phyloP scores from a whole-genome alignment of 2,797 vertebrate species.

The Chlorospingus flavigularis region DNA sequence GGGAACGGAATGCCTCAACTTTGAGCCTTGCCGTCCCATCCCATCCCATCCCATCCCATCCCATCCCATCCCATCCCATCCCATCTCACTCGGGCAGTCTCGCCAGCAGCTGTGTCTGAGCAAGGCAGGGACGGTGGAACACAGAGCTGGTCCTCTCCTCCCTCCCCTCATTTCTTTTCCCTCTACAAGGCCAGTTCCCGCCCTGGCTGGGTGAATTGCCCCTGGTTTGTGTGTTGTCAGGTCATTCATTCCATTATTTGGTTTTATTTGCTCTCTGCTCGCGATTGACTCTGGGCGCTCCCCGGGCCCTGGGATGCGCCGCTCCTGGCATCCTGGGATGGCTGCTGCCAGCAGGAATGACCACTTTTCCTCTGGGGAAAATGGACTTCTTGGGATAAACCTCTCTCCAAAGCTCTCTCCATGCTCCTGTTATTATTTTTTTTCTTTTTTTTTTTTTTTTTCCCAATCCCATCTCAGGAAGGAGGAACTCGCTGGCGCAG shows the following conservation, averaged over 20 bases:
- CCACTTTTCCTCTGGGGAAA: neutral
- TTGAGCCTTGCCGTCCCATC: neutral
- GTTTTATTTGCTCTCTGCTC: neutral
- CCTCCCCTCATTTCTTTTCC: neutral
- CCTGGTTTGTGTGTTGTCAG: neutral
- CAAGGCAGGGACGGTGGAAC: neutral
- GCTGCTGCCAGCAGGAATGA: neutral
- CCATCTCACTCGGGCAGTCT: neutral
- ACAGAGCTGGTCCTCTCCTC: neutral
- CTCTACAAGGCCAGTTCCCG: neutral
- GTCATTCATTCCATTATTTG: neutral
- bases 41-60: too few species aligned
- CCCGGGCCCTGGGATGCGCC: rapidly evolving
- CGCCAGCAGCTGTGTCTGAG: neutral
- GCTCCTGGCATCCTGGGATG: neutral
- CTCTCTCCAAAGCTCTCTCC: rapidly evolving
- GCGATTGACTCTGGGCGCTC: neutral
- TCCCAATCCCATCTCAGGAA: rapidly evolving
- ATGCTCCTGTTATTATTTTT: rapidly evolving
- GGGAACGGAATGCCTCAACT: neutral
- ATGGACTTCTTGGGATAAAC: rapidly evolving
- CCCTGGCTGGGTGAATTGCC: neutral
- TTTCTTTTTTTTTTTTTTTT: neutral
- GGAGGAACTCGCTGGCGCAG: rapidly evolving
- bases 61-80: too few species aligned